These are phyloP conservation scores for Drosophila stalkeri DNA, from an alignment of 2,888 invertebrate species.

Conservation along the genomic window DNA sequence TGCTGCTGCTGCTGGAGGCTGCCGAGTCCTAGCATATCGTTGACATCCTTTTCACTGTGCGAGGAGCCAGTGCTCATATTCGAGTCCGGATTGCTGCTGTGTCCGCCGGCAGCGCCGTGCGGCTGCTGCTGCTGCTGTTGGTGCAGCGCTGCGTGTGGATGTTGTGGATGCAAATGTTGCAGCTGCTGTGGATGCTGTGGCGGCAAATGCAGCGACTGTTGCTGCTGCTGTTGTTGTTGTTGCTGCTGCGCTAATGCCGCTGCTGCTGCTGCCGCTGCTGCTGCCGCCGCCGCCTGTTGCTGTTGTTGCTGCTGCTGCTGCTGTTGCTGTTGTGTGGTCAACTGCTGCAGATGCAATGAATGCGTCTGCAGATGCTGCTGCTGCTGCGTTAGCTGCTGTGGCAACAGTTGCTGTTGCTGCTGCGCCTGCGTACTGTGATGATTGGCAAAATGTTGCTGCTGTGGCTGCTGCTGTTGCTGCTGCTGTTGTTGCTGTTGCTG, in stretches of 20 bases:
- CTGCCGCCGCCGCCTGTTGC: conserved; percentile 24
- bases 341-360: conserved; percentile 66
- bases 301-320: conserved; percentile 37
- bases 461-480: conserved; percentile 58
- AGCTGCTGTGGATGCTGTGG: conserved; percentile 61
- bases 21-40: conserved; percentile 80
- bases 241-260: conserved; percentile 24
- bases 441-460: conserved; percentile 67
- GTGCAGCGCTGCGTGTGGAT: conserved; percentile 61
- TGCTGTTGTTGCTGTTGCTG: conserved; percentile 78
- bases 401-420: conserved; percentile 62
- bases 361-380: conserved; percentile 69
- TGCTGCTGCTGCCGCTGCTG: conserved; percentile 54
- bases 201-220: conserved; percentile 47
- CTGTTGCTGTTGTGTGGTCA: conserved; percentile 62
- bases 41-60: conserved; percentile 95
- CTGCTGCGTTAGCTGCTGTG: conserved; percentile 56
- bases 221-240: conserved; percentile 56
- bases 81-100: conserved; percentile 94
- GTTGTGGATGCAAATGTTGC: conserved; percentile 64
- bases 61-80: conserved; percentile 99
- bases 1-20: conserved; percentile 49
- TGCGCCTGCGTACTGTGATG: conserved; percentile 70
- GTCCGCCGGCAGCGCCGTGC: conserved; percentile 87
- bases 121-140: conserved; percentile 51